Conservation (phyloP, 2,888 invertebrate species). For the Parthenolecanium corni region DNA sequence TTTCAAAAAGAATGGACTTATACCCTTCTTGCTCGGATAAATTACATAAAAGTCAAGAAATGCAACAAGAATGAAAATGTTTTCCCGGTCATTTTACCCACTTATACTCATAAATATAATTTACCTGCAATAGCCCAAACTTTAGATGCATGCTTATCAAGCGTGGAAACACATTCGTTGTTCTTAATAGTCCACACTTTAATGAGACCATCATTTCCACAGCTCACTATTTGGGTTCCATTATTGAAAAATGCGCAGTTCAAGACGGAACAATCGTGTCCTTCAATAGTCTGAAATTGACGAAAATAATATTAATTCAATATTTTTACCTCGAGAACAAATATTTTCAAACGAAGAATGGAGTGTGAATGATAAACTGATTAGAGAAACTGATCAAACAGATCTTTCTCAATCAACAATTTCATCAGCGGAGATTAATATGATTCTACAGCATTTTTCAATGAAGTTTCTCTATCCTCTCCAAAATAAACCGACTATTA, state of each 20-base stretch:
- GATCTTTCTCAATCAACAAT: too few species aligned
- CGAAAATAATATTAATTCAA: conserved; percentile 5
- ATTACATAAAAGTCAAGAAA: too few species aligned
- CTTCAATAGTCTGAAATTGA: conserved; percentile 59
- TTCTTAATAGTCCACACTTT: conserved; percentile 89
- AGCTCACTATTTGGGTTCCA: conserved; percentile 76
- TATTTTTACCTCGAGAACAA: too few species aligned
- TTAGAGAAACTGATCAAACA: too few species aligned
- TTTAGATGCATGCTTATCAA: conserved; percentile 82
- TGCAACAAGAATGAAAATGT: too few species aligned
- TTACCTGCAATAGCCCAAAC: conserved; percentile 65
- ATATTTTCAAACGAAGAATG: background rate
- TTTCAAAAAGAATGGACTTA: background rate
- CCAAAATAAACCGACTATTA: too few species aligned
- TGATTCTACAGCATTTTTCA: too few species aligned
- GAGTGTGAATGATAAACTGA: too few species aligned
- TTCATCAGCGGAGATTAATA: too few species aligned
- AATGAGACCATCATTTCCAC: conserved; percentile 81
- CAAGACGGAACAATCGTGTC: conserved; percentile 80
- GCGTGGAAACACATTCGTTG: conserved; percentile 70
- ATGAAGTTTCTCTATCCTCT: too few species aligned
- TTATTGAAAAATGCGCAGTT: conserved; percentile 66
- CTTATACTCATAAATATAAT: too few species aligned
- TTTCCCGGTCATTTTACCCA: too few species aligned
- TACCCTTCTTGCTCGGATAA: background rate